Base-by-base conservation (phyloP, 1,140 invertebrate species). In the Anthonomus grandis region DNA sequence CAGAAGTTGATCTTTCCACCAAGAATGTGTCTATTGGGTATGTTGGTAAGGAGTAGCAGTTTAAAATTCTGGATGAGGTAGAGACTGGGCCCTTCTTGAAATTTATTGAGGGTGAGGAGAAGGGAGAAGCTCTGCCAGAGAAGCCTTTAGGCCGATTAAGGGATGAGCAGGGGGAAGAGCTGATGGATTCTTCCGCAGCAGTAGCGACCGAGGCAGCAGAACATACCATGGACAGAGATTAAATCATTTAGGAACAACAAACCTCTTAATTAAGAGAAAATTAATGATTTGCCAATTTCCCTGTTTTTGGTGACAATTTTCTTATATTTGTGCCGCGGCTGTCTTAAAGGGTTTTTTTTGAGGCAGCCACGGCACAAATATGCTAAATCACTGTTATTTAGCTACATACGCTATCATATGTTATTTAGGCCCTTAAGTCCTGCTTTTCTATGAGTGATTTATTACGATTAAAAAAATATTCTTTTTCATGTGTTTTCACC, bases 1-100 rank as follows among this genome's bases (percentile, higher is more conserved):
- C 62, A 41, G 62, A 64, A 44, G 59, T 61, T 2, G 62, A 97
- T 75, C 81, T 98, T 15, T 96, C 86, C 51, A 87, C 86, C 17
- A 96, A 97, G 87, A 96, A 96, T 74, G 92, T 95, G 37, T 95
- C 93, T 0, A 87, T 97, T 66, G 91, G 88, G 0, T 82, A 95
- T 63, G 93, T 96, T 13, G 93, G 93, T 9, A 86, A 91, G 66
- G 86, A 81, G 54, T 85, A 82, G 19, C 76, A 84, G 0, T 93
- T 98, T 63, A 84, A 82, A 41, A 85, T 95, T 52, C 83, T 89
- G 53, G 83, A 89, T 59, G 93, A 97, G 71, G 80, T 88, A 12
- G 65, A 83, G 55, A 86, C 87, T 25, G 74, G 80, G 1, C 71
- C 77, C 18, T 95, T 86, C 70, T 73, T 93, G 31, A 73, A 79